Conservation (phyloP, 1,140 invertebrate species). For the Colletes latitarsis region DNA sequence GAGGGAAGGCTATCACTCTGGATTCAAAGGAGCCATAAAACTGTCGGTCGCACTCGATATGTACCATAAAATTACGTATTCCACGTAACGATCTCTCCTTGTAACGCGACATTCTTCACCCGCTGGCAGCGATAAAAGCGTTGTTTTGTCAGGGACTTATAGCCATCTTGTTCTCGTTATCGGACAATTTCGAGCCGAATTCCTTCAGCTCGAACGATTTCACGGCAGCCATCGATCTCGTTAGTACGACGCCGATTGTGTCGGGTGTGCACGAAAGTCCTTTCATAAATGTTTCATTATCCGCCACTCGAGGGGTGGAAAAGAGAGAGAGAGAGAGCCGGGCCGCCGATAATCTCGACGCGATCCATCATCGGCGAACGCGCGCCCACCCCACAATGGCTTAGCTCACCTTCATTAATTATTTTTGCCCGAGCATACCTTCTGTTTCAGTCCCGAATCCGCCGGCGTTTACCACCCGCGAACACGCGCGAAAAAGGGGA, state of each 20-base stretch:
- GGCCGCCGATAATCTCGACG: constrained; percentile 54
- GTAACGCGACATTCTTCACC: not conserved
- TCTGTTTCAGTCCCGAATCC: not conserved
- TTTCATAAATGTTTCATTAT: constrained; percentile 66
- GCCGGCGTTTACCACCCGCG: not conserved
- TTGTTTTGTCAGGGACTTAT: not conserved
- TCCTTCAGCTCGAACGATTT: not conserved
- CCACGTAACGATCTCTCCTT: not conserved
- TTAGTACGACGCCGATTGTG: constrained; percentile 40
- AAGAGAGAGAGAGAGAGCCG: not conserved
- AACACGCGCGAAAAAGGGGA: not conserved
- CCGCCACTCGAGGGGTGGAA: constrained; percentile 28
- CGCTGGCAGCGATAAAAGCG: not conserved
- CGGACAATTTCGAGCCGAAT: constrained; percentile 14
- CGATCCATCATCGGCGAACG: constrained; percentile 51
- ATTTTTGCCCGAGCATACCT: constrained; percentile 31
- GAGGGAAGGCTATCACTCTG: too few relatives aligned
- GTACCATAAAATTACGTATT: constrained; percentile 1
- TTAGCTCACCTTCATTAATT: constrained; percentile 52
- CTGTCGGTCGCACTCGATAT: not conserved
- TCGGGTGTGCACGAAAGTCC: constrained; percentile 31
- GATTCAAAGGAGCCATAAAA: too few relatives aligned
- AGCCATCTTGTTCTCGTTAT: not conserved
- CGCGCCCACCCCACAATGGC: constrained; percentile 25
- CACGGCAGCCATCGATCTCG: constrained; percentile 32